Conservation (phyloP, 1,140 invertebrate genomes). For the Leptinotarsa undecemlineata region DNA sequence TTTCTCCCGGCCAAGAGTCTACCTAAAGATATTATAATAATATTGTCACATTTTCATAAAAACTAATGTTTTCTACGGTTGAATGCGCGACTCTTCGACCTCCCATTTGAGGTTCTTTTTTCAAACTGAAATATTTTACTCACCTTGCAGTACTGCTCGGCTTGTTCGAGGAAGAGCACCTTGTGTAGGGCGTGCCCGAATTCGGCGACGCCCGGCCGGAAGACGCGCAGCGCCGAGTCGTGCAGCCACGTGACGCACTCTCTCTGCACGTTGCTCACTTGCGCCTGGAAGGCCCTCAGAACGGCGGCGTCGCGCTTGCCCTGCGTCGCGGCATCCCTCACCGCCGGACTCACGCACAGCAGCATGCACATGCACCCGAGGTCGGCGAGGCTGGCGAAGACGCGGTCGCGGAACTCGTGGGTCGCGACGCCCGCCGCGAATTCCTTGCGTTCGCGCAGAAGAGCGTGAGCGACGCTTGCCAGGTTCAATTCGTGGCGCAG, state of each 20-base stretch:
- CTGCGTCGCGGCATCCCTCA: constrained; percentile 70
- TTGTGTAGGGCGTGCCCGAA: constrained; percentile 84
- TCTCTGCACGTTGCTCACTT: constrained; percentile 76
- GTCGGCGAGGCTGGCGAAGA: constrained; percentile 83
- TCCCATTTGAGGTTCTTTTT: too few relatives aligned
- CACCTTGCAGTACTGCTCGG: constrained; percentile 82
- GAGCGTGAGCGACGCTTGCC: constrained; percentile 67
- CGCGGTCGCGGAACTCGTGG: constrained; percentile 77
- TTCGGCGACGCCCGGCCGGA: constrained; percentile 72
- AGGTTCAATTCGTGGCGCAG: constrained; percentile 81
- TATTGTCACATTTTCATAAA: too few relatives aligned
- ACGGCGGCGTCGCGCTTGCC: constrained; percentile 61
- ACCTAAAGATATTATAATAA: constrained; percentile 49
- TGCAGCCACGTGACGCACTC: constrained; percentile 86
- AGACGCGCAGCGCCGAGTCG: constrained; percentile 74
- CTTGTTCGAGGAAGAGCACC: constrained; percentile 80
- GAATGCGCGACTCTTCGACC: too few relatives aligned
- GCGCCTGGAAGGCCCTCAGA: constrained; percentile 52
- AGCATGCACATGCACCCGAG: constrained; percentile 85
- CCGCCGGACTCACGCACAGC: constrained; percentile 74
- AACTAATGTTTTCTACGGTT: too few relatives aligned
- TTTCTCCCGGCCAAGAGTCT: constrained; percentile 93
- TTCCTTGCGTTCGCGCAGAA: constrained; percentile 69
- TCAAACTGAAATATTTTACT: too few relatives aligned
- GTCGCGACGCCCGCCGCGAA: constrained; percentile 59